Evolutionary conservation across 2,888 invertebrate genomes (phyloP).

Genomic region (Melinaea menophilus): DNA sequence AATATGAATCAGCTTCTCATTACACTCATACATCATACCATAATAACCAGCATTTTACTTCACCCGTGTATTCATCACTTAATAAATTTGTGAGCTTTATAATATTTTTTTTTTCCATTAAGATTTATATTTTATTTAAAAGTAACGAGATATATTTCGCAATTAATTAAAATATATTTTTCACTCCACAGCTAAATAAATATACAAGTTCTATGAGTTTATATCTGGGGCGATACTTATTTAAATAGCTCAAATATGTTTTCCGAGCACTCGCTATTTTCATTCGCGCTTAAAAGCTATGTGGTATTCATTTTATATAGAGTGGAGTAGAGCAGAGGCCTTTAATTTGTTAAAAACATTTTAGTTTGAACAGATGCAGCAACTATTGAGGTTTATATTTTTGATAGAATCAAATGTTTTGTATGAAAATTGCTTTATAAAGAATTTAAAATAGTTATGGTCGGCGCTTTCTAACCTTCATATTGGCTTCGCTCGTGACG

Average conservation of each 20-base stretch:
- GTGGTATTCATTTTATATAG: constrained; percentile 19
- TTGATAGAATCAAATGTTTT: neutral
- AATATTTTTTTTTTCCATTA: too few species aligned
- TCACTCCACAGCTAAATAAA: constrained; percentile 1
- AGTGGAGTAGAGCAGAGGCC: constrained; percentile 1
- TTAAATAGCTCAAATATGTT: constrained; percentile 18
- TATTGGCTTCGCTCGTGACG: too few species aligned
- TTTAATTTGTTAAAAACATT: constrained; percentile 20
- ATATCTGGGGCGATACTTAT: constrained; percentile 9
- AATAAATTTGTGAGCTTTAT: too few species aligned
- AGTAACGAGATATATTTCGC: neutral
- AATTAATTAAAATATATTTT: neutral
- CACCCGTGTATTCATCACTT: too few species aligned
- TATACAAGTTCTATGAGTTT: neutral
- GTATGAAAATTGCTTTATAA: too few species aligned
- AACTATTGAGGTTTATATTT: constrained; percentile 5
- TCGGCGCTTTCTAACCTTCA: too few species aligned
- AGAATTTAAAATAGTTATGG: too few species aligned
- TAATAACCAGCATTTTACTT: too few species aligned
- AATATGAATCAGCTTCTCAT: too few species aligned
- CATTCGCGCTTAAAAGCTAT: constrained; percentile 19
- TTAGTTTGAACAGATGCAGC: neutral
- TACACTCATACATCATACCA: too few species aligned
- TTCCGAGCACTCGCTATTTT: constrained; percentile 15
- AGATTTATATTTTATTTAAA: too few species aligned